Evolutionary conservation across 1,140 invertebrate genomes (phyloP).

Genomic region (Trinorchestia longiramus): DNA sequence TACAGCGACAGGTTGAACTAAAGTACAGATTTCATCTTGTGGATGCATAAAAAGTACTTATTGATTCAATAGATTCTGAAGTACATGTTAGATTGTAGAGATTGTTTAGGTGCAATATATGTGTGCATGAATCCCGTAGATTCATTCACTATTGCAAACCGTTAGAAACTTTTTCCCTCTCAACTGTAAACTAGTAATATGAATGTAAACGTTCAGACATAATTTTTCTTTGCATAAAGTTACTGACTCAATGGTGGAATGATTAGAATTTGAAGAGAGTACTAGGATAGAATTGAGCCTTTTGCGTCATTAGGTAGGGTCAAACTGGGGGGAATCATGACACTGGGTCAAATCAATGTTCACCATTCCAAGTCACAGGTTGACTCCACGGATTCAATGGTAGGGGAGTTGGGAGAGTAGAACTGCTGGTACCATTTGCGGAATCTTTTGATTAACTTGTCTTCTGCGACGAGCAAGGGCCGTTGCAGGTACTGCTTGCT

Average conservation of each 20-base stretch:
- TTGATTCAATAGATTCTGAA: neutral
- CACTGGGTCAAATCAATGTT: neutral
- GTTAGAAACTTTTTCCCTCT: neutral
- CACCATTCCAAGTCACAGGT: slow-evolving; percentile 70
- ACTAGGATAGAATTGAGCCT: neutral
- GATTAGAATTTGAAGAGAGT: neutral
- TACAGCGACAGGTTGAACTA: neutral
- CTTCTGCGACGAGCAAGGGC: slow-evolving; percentile 82
- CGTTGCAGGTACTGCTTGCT: slow-evolving; percentile 82
- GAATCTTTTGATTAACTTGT: slow-evolving; percentile 79
- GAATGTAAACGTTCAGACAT: neutral
- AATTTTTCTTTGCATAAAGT: neutral
- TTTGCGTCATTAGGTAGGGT: neutral
- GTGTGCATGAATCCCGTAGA: neutral
- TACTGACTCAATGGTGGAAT: neutral
- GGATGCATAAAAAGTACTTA: neutral
- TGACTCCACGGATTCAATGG: slow-evolving; percentile 69
- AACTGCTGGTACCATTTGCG: slow-evolving; percentile 89
- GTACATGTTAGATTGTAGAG: neutral
- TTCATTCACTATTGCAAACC: no score
- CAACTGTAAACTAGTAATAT: neutral
- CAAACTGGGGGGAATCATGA: neutral
- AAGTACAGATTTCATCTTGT: neutral
- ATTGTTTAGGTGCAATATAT: neutral
- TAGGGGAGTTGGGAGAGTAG: slow-evolving; percentile 82